Conservation (phyloP, 2,888 invertebrate species). For the Fragum sueziense region DNA sequence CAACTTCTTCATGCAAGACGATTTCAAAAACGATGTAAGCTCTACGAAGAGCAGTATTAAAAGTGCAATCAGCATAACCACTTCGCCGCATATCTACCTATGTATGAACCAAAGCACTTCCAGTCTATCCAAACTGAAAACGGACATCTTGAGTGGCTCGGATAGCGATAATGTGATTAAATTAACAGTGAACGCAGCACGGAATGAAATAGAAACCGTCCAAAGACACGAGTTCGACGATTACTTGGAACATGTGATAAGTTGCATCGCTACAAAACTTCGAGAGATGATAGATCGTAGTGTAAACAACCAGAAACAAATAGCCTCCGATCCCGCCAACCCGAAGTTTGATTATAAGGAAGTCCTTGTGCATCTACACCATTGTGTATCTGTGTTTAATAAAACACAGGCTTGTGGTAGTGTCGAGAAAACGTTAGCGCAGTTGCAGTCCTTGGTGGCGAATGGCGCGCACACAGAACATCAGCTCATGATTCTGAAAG, state of each 20-base stretch:
- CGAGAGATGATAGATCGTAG: constrained; percentile 36
- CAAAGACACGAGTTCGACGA: constrained; percentile 35
- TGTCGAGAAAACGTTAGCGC: constrained; percentile 45
- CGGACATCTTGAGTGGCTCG: constrained; percentile 1
- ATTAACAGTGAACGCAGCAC: background rate
- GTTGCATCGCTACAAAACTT: constrained; percentile 39
- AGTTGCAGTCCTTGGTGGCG: constrained; percentile 58
- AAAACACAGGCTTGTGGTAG: constrained; percentile 24
- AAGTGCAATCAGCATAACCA: constrained; percentile 18
- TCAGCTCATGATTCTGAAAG: constrained; percentile 58
- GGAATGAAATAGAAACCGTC: constrained; percentile 19
- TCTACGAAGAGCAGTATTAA: background rate
- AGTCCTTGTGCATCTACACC: constrained; percentile 57
- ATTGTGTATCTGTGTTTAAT: constrained; percentile 45
- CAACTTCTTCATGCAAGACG: background rate
- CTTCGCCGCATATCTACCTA: constrained; percentile 14
- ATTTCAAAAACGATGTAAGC: background rate
- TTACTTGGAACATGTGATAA: constrained; percentile 60
- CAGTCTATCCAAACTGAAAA: constrained; percentile 25
- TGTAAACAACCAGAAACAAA: constrained; percentile 39
- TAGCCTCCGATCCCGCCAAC: constrained; percentile 6
- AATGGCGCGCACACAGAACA: constrained; percentile 60
- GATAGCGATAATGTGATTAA: constrained; percentile 4
- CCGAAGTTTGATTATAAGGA: constrained; percentile 50
- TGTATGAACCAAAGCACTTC: constrained; percentile 14